These are phyloP conservation scores for Drosophila pruinosa DNA, from an alignment of 1,140 invertebrate genomes.

Conservation along the genomic window DNA sequence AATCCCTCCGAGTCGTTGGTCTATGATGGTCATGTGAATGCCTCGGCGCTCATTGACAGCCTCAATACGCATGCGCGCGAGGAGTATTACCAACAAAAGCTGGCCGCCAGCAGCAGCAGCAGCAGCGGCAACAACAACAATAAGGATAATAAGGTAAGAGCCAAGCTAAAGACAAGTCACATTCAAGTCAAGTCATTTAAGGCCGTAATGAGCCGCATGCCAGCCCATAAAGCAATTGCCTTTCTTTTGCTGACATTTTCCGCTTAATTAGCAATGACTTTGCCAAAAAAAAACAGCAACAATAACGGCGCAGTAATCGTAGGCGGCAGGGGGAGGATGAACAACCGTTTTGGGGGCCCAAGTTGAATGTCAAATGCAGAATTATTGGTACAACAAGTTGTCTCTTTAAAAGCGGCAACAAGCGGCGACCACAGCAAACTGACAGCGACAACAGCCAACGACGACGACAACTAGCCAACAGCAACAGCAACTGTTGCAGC, in stretches of 20 bases:
- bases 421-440: constrained; percentile 38
- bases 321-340: constrained; percentile 24
- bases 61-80: constrained; percentile 73
- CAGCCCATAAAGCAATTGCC: neutral
- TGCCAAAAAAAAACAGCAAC: constrained; percentile 12
- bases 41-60: constrained; percentile 81
- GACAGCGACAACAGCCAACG: constrained; percentile 26
- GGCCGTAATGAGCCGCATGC: neutral
- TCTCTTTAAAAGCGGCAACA: constrained; percentile 63
- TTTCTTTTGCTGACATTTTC: constrained; percentile 26
- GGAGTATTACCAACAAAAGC: constrained; percentile 77
- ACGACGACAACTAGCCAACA: constrained; percentile 15
- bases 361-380: constrained; percentile 79
- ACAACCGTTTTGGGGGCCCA: constrained; percentile 52
- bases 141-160: constrained; percentile 81
- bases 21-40: constrained; percentile 79
- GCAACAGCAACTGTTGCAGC: constrained; percentile 7
- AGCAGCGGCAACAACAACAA: constrained; percentile 36
- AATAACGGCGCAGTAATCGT: constrained; percentile 17
- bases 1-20: constrained; percentile 50
- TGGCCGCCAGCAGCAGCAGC: constrained; percentile 26
- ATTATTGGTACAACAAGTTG: constrained; percentile 74
- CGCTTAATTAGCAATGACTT: constrained; percentile 42
- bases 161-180: neutral
- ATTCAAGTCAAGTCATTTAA: neutral